Evolutionary conservation across 1,140 invertebrate genomes (phyloP).

Genomic region (Theocolax elegans): DNA sequence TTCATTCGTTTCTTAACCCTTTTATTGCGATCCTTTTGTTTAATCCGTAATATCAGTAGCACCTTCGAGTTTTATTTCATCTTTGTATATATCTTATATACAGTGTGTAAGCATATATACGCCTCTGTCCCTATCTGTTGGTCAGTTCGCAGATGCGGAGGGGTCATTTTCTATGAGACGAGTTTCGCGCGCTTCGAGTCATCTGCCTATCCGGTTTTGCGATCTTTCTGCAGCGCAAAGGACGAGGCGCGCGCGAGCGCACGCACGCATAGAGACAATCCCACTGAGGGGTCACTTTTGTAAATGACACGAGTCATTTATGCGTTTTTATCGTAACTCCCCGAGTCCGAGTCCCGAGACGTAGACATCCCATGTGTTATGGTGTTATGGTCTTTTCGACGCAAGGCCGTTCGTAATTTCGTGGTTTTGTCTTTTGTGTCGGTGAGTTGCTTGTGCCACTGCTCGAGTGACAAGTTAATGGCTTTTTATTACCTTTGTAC

Average conservation of each 20-base stretch:
- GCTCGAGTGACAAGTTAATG: conserved; percentile 34
- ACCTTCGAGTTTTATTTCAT: not conserved
- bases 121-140: not conserved
- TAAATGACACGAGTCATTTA: conserved; percentile 32
- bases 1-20: not conserved
- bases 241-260: not conserved
- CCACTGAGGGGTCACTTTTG: conserved; percentile 5
- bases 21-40: conserved; percentile 8
- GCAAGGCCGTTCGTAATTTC: too few species aligned
- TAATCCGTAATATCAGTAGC: not conserved
- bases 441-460: not conserved
- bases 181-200: conserved; percentile 13
- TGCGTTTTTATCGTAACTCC: conserved; percentile 13
- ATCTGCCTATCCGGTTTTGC: conserved; percentile 34
- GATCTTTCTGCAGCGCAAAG: too few species aligned
- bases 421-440: too few species aligned
- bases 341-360: too few species aligned
- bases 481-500: conserved; percentile 24
- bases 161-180: conserved; percentile 4
- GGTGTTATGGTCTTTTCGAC: too few species aligned
- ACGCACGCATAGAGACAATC: too few species aligned
- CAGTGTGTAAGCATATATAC: not conserved
- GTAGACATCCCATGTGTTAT: too few species aligned
- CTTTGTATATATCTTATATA: not conserved
- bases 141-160: conserved; percentile 4